Conservation (phyloP, 37 sponge, comb jelly and placozoan species). For the Ianthella basta region DNA sequence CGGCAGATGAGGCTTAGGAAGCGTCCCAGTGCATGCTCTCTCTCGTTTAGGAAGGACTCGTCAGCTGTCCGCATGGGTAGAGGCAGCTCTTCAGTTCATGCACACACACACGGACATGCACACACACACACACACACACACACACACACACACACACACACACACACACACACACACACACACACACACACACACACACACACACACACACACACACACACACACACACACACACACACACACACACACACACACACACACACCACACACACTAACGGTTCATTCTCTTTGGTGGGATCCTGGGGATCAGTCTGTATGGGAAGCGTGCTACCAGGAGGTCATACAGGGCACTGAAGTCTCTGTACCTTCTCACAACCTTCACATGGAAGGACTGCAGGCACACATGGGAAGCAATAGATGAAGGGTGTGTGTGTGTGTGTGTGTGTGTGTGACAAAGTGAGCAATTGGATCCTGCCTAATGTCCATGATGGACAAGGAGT, state of each 20-base stretch:
- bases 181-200: too few relatives aligned
- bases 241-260: neutral
- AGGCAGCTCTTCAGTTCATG: neutral
- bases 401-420: neutral
- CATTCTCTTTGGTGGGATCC: constrained; percentile 90
- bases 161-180: too few relatives aligned
- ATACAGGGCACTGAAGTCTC: constrained; percentile 88
- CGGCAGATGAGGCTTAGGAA: constrained; percentile 78
- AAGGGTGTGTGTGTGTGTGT: constrained; percentile 16
- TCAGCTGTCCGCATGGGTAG: constrained; percentile 25
- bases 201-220: too few relatives aligned
- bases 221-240: too few relatives aligned
- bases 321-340: constrained; percentile 79
- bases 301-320: constrained; percentile 84
- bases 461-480: neutral
- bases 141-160: neutral
- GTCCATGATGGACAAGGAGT: too few relatives aligned
- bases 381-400: constrained; percentile 22
- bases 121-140: constrained; percentile 22
- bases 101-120: constrained; percentile 5
- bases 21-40: constrained; percentile 68
- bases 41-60: constrained; percentile 65
- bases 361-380: constrained; percentile 77
- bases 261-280: constrained; percentile 50
- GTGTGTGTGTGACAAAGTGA: constrained; percentile 3